Conservation (phyloP, 1,140 invertebrate genomes). For the Araneus ventricosus region DNA sequence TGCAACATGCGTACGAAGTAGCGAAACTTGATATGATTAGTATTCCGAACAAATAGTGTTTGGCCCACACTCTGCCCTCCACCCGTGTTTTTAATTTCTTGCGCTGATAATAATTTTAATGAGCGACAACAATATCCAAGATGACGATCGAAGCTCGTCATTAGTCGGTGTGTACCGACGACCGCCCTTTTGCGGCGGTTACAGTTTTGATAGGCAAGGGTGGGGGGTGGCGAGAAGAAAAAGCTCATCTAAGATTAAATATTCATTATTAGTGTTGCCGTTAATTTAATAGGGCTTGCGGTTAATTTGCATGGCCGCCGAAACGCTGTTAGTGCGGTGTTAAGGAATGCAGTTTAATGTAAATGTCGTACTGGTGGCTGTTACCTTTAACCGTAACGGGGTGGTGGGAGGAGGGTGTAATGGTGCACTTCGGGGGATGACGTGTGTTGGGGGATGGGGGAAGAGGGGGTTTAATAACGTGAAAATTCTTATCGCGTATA, state of each 20-base stretch:
- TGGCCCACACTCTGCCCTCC: background rate
- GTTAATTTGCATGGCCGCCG: slow-evolving; percentile 46
- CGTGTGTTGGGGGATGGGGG: background rate
- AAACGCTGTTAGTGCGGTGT: background rate
- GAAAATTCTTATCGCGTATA: slow-evolving; percentile 59
- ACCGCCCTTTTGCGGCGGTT: background rate
- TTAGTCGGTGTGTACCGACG: background rate
- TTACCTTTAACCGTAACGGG: slow-evolving; percentile 51
- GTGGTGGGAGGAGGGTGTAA: background rate
- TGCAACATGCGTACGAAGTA: background rate
- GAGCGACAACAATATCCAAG: slow-evolving; percentile 11
- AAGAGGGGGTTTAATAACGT: slow-evolving; percentile 43
- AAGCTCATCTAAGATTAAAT: slow-evolving; percentile 59
- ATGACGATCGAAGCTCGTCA: background rate
- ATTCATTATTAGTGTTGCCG: slow-evolving; percentile 70
- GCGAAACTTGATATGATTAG: background rate
- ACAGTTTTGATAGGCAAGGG: background rate
- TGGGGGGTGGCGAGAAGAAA: background rate
- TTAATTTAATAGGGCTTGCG: slow-evolving; percentile 70
- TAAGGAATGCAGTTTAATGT: slow-evolving; percentile 60
- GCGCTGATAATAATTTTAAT: background rate
- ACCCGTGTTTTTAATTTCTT: background rate
- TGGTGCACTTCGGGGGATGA: slow-evolving; percentile 22
- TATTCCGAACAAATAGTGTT: background rate
- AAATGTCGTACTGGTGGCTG: slow-evolving; percentile 43